Evolutionary conservation across 2,113 vertebrate genomes (phyloP).

Genomic region (Erpornis zantholeuca): DNA sequence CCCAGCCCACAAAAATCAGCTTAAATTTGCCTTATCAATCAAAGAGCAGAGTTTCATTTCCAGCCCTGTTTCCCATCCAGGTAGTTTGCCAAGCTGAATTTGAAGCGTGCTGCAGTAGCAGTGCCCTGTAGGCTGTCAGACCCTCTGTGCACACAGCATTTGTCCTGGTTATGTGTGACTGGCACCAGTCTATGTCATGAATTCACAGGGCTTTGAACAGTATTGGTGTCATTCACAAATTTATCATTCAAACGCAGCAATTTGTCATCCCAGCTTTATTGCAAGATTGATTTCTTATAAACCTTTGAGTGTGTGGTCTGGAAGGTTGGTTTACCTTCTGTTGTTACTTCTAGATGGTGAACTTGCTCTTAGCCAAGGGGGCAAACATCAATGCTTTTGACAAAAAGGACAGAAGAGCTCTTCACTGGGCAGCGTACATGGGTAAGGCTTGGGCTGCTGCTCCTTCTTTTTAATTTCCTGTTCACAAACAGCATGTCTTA

Average conservation of each 20-base stretch:
- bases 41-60: not conserved
- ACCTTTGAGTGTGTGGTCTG: not conserved
- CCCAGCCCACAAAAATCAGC: not conserved
- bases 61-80: not conserved
- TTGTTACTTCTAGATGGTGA: slow-evolving; percentile 88
- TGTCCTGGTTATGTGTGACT: not conserved
- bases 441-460: slow-evolving; percentile 75
- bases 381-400: slow-evolving; percentile 98
- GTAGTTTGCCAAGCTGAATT: not conserved
- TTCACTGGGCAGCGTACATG: slow-evolving; percentile 97
- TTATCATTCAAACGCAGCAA: not conserved
- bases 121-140: not conserved
- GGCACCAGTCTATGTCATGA: not conserved
- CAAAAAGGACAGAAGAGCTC: slow-evolving; percentile 93
- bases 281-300: not conserved
- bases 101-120: not conserved
- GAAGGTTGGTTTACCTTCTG: not conserved
- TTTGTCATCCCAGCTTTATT: not conserved
- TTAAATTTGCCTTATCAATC: not conserved
- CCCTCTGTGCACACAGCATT: not conserved
- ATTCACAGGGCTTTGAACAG: not conserved
- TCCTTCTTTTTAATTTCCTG: not conserved
- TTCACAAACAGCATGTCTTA: not conserved
- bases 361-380: slow-evolving; percentile 89
- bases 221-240: not conserved